These are phyloP conservation scores for Drosophila phalerata DNA, from an alignment of 2,888 invertebrate genomes.

Conservation along the genomic window DNA sequence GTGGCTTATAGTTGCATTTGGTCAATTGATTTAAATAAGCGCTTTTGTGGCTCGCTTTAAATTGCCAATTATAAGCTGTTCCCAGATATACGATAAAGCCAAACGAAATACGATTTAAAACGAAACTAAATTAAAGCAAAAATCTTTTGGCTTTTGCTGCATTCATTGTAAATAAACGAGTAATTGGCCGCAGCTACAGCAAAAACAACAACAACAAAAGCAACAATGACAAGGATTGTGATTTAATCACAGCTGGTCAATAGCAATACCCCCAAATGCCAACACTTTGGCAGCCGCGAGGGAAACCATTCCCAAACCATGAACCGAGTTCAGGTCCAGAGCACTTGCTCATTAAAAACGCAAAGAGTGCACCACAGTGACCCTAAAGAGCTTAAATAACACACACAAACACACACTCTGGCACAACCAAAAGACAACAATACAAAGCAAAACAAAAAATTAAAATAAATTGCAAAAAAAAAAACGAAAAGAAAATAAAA, in stretches of 20 bases:
- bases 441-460: slow-evolving; percentile 60
- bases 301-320: slow-evolving; percentile 17
- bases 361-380: slow-evolving; percentile 72
- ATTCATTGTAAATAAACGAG: slow-evolving; percentile 73
- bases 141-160: slow-evolving; percentile 51
- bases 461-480: slow-evolving; percentile 72
- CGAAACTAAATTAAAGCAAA: slow-evolving; percentile 55
- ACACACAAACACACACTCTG: slow-evolving; percentile 17
- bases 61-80: slow-evolving; percentile 73
- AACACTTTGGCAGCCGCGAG: slow-evolving; percentile 62
- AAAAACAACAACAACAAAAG: slow-evolving; percentile 30
- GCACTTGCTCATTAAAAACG: slow-evolving; percentile 76
- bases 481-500: slow-evolving; percentile 31
- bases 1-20: slow-evolving; percentile 29
- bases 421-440: slow-evolving; percentile 41
- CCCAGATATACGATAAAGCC: slow-evolving; percentile 66
- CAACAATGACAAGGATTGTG: slow-evolving; percentile 48
- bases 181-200: slow-evolving; percentile 63
- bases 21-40: slow-evolving; percentile 73
- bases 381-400: slow-evolving; percentile 72
- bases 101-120: slow-evolving; percentile 55
- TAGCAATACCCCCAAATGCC: slow-evolving; percentile 68
- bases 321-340: slow-evolving; percentile 17
- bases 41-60: slow-evolving; percentile 62
- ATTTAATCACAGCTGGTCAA: slow-evolving; percentile 70